Evolutionary conservation across 1,140 invertebrate genomes (phyloP), one percentile per base, ranked within the genome.

Genomic region (Archivesica marissinica): DNA sequence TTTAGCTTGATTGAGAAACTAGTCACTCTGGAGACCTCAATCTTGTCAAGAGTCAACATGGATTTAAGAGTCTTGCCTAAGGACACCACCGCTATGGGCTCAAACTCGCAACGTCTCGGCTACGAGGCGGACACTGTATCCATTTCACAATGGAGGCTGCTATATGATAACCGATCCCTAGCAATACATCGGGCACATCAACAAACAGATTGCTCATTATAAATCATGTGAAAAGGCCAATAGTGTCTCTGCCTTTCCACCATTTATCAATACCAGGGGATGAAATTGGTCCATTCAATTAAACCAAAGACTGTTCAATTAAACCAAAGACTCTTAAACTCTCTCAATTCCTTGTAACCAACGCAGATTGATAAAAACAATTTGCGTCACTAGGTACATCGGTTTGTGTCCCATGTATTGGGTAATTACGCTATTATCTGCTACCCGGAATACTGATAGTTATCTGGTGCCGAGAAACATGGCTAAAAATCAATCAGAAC

Each of bases 321-420:
- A 64, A 64, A 64, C 30, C 59, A 35, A 33, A 64, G 1, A 64
- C 59, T 64, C 59, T 64, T 64, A 64, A 64, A 64, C 30, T 3
- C 30, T 35, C 25, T 25, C 59, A 4, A 35, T 33, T 64, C 28
- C 30, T 64, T 64, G 59, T 64, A 64, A 64, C 59, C 59, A 56
- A 54, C 72, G 33, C 50, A 38, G 41, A 76, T 23, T 25, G 72
- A 54, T 76, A 56, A 56, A 76, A 76, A 76, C 72, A 44, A 76
- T 76, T 76, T 76, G 72, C 72, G 72, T 76, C 72, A 76, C 72
- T 35, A 44, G n/a, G 66, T 72, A 72, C 66, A 72, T 41, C 66
- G n/a, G 38, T 72, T 72, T 72, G 66, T 72, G 66, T 44, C 35
- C 66, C 3, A 25, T 25, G 72, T 75, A 23, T 25, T 54, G 47